Percentiles rank a stretch among this genome's conserved stretches.
Evolutionary conservation across 2,888 invertebrate genomes (phyloP).

Genomic region (Agrochola lota): DNA sequence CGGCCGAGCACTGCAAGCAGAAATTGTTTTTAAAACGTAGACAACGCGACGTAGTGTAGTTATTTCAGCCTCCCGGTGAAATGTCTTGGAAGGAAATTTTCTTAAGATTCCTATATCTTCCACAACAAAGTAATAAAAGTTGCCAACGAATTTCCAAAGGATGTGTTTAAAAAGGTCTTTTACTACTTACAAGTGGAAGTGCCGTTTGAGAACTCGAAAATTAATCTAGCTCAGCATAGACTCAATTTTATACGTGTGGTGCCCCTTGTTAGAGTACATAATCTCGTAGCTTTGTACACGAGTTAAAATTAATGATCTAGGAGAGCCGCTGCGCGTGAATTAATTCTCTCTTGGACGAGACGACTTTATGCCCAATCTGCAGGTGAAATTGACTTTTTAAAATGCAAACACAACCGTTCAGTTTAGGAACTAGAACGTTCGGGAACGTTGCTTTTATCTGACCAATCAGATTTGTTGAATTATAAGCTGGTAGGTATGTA

Average conservation of each 20-base stretch:
- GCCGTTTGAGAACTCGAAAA: neutral
- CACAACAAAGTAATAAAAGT: neutral
- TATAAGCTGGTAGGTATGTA: neutral
- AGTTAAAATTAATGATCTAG: constrained; percentile 40
- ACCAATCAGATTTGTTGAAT: neutral
- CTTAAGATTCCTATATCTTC: too few species aligned
- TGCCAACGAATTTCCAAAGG: neutral
- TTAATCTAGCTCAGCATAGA: neutral
- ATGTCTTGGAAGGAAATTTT: too few species aligned
- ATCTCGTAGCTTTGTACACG: constrained; percentile 28
- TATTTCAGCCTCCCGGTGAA: too few species aligned
- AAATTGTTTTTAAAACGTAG: neutral
- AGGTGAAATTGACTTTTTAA: constrained; percentile 30
- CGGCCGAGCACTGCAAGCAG: too few species aligned
- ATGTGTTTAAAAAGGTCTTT: neutral
- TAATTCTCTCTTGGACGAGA: constrained; percentile 22
- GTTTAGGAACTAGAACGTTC: neutral
- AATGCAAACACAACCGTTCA: neutral
- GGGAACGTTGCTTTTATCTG: neutral
- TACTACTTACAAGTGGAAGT: neutral
- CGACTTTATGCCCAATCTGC: constrained; percentile 18
- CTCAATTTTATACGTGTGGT: constrained; percentile 16
- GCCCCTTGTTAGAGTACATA: neutral
- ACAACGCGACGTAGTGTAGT: neutral
- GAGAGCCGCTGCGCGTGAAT: constrained; percentile 12